phyloP scores from a whole-genome alignment of 1,140 invertebrate genomes.

The Nixonia krombeini region DNA sequence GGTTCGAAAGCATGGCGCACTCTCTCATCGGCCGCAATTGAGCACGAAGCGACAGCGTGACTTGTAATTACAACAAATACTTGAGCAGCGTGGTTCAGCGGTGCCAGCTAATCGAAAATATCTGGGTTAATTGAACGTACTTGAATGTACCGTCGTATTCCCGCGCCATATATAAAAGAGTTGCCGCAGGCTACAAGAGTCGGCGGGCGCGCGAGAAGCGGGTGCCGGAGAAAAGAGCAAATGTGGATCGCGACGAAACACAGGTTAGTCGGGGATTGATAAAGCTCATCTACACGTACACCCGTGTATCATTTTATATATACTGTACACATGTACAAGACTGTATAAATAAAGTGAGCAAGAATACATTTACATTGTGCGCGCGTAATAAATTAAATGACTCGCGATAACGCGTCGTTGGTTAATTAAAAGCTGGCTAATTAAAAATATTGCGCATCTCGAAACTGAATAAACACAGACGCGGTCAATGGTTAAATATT shows the following conservation, averaged over 20 bases:
- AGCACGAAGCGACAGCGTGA: neutral
- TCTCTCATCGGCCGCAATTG: neutral
- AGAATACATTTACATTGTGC: too few relatives aligned
- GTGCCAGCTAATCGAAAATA: constrained; percentile 17
- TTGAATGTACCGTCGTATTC: constrained; percentile 15
- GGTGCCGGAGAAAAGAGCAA: constrained; percentile 21
- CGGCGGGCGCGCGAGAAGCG: constrained; percentile 14
- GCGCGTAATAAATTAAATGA: too few relatives aligned
- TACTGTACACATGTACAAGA: too few relatives aligned
- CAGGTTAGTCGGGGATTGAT: constrained; percentile 34
- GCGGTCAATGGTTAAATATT: too few relatives aligned
- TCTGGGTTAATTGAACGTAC: constrained; percentile 28
- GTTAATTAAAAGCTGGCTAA: too few relatives aligned
- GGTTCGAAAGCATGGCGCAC: too few relatives aligned
- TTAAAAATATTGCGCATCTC: too few relatives aligned
- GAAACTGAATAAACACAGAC: too few relatives aligned
- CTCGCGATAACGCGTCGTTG: too few relatives aligned
- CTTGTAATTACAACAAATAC: neutral
- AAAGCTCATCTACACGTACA: constrained; percentile 23
- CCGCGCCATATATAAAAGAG: constrained; percentile 21
- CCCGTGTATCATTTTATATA: too few relatives aligned
- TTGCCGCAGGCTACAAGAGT: constrained; percentile 11
- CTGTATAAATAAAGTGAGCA: too few relatives aligned
- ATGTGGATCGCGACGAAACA: constrained; percentile 38
- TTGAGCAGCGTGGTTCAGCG: neutral